These are phyloP conservation scores for Paracyclopina nana DNA, from an alignment of 1,140 invertebrate species.

Conservation along the genomic window DNA sequence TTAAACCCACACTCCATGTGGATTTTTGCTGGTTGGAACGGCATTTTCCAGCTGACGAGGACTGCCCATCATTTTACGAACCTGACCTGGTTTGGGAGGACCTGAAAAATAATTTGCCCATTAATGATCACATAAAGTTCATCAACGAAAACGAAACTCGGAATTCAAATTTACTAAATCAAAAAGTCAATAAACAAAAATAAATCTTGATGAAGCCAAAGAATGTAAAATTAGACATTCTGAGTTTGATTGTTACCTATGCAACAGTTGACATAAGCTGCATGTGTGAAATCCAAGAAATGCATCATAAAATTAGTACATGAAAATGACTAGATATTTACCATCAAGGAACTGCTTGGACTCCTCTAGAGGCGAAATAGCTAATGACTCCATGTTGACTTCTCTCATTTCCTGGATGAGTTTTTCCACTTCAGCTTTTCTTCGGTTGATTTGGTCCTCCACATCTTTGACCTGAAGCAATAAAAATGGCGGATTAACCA, in stretches of 20 bases:
- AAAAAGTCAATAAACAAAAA: conserved; percentile 17
- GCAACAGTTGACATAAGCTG: conserved; percentile 6
- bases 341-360: conserved; percentile 6
- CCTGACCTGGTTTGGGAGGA: conserved; percentile 58
- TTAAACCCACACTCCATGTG: conserved; percentile 86
- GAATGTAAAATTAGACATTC: conserved; percentile 6
- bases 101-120: conserved; percentile 37
- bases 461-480: conserved; percentile 3
- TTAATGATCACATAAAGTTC: too few species aligned
- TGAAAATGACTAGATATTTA: conserved; percentile 15
- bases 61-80: conserved; percentile 67
- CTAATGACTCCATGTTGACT: conserved; percentile 5
- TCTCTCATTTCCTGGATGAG: conserved; percentile 6
- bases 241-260: conserved; percentile 8
- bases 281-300: not conserved
- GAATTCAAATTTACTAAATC: not conserved
- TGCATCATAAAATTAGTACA: not conserved
- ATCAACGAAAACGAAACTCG: conserved; percentile 8
- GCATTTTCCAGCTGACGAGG: conserved; percentile 75
- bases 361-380: conserved; percentile 1
- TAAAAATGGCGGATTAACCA: not conserved
- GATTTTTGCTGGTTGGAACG: conserved; percentile 80
- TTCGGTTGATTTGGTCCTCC: conserved; percentile 1
- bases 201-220: not conserved
- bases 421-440: conserved; percentile 6